Percentiles rank a stretch among this genome's conserved stretches.
Evolutionary conservation across 2,888 invertebrate species (phyloP).

Genomic region (Subacronicta megacephala): DNA sequence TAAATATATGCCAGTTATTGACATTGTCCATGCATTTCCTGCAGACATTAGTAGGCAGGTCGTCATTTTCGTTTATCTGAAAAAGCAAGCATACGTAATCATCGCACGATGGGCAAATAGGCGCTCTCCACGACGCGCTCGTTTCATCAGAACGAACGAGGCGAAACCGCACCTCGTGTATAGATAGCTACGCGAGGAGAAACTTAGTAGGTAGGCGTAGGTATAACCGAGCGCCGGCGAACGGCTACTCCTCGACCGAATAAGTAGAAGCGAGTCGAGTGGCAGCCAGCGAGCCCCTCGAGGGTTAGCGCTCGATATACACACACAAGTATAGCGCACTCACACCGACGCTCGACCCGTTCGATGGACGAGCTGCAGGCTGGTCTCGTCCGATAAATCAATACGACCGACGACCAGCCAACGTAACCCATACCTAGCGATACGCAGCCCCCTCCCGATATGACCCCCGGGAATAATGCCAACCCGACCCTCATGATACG

Average conservation of each 20-base stretch:
- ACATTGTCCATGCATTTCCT: constrained; percentile 91
- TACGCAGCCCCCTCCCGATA: constrained; percentile 82
- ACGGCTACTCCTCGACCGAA: constrained; percentile 87
- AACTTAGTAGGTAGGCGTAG: constrained; percentile 88
- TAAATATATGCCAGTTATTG: constrained; percentile 92
- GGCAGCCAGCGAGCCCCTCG: constrained; percentile 88
- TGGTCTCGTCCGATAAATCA: constrained; percentile 88
- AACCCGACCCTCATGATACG: constrained; percentile 84
- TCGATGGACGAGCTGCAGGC: constrained; percentile 85
- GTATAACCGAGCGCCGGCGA: constrained; percentile 80
- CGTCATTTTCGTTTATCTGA: constrained; percentile 91
- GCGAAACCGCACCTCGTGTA: constrained; percentile 85
- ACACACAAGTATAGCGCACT: constrained; percentile 82
- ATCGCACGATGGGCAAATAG: constrained; percentile 78
- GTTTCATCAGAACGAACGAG: constrained; percentile 81
- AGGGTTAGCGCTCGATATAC: constrained; percentile 89
- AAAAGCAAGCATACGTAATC: constrained; percentile 86
- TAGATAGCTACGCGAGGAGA: constrained; percentile 85
- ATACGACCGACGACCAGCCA: constrained; percentile 84
- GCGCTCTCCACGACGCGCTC: constrained; percentile 78
- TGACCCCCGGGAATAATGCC: constrained; percentile 86
- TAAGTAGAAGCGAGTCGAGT: constrained; percentile 88
- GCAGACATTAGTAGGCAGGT: constrained; percentile 91
- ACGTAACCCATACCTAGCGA: constrained; percentile 77
- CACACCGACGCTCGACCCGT: constrained; percentile 85